Base-by-base conservation (phyloP, 2,888 invertebrate genomes). In the Ichneumon xanthorius region DNA sequence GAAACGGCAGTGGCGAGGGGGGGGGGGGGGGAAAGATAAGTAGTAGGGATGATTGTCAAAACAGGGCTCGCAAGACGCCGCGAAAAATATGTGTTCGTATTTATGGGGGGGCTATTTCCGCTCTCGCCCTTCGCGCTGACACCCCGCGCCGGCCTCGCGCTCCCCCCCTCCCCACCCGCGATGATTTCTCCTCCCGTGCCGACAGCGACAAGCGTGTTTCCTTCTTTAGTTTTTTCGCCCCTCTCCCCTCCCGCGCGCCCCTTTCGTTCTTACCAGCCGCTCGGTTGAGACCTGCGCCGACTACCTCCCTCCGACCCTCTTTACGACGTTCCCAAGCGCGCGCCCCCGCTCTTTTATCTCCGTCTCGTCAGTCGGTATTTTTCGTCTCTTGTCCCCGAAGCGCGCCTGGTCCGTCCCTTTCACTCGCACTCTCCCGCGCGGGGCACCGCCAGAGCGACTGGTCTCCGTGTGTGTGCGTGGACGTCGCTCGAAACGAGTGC, bases 41-140 rank as follows among this genome's bases (percentile, higher is more conserved):
- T 70, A 87, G 88, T 87, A 88, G 90, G 90, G 89, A 88, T 90
- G 91, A 92, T 92, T 91, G 91, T 91, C 90, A 92, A 93, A 92
- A 93, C 92, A 91, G 92, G 90, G 91, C 89, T 87, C 89, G 89
- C 89, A 88, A 90, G 91, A 92, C 90, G 91, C 89, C 90, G 89
- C 91, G 92, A 93, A 92, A 92, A 92, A 92, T 40, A 40, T 40
- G 40, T 92, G 91, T 92, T 90, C 89, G 89, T 92, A 92, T 92
- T 92, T 92, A 92, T 91, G 40, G 40, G 40, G 40, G 90, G 90
- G 92, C 92, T 90, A 91, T 92, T 93, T 90, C 88, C 91, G 92
- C 91, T 91, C 90, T 76, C 75, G 55, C 78, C 75, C 71, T 63
- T 63, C 53, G 55, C 65, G 72, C 55, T 58, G 55, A 67, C 26